These are phyloP conservation scores for Phalacrocorax pelagicus DNA, from an alignment of 2,113 vertebrate species.

Conservation along the genomic window DNA sequence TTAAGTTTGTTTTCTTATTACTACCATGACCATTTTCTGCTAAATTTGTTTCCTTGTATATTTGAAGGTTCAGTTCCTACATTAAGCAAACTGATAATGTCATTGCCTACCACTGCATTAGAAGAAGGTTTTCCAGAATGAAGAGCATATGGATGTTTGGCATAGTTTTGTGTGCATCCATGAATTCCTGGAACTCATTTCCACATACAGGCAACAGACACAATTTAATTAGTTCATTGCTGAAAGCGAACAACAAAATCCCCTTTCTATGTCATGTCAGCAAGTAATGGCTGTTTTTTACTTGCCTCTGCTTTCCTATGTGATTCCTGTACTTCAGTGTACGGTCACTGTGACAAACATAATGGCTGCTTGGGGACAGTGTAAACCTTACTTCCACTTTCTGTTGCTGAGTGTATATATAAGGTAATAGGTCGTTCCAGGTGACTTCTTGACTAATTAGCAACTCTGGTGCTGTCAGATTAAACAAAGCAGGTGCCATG, in stretches of 20 bases:
- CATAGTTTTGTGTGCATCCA: neutral
- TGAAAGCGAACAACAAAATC: conserved; percentile 7
- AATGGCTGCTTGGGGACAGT: neutral
- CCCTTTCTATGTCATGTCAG: neutral
- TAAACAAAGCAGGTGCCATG: neutral
- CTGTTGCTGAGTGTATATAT: neutral
- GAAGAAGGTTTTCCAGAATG: neutral
- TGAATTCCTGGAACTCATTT: neutral
- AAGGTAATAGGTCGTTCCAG: neutral
- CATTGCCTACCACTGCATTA: neutral
- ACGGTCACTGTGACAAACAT: neutral
- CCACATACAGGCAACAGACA: neutral
- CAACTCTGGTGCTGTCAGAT: neutral
- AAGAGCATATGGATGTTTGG: neutral
- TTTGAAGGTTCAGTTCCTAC: neutral
- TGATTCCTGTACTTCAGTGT: neutral
- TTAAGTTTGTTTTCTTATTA: neutral
- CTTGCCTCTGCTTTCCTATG: neutral
- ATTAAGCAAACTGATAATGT: neutral
- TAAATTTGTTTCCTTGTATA: neutral
- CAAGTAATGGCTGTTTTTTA: neutral
- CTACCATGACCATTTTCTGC: neutral
- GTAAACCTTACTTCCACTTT: neutral
- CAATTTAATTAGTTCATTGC: neutral
- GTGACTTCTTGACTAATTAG: neutral